A percentile compares a stretch with the other conserved stretches of the same genome.
phyloP scores from a whole-genome alignment of 2,113 vertebrate species.

The Anguilla japonica region DNA sequence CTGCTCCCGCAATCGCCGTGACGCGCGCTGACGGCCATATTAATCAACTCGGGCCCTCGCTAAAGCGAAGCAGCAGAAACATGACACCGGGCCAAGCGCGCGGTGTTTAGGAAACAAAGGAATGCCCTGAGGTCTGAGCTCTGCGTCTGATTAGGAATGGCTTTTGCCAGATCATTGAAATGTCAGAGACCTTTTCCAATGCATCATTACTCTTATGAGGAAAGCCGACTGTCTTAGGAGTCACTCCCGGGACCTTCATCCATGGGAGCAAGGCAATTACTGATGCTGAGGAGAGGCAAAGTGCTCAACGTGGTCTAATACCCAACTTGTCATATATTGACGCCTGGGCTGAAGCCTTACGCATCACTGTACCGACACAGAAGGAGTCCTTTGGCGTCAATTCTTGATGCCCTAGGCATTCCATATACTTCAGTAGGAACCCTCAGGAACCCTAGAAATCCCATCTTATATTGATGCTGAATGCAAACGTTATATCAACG shows the following conservation, averaged over 20 bases:
- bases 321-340: too few relatives aligned
- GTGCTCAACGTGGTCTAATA: too few relatives aligned
- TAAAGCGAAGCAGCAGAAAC: not conserved
- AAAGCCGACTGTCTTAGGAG: constrained; percentile 3
- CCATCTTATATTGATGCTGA: too few relatives aligned
- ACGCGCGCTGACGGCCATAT: constrained; percentile 20
- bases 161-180: constrained; percentile 30
- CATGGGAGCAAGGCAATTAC: constrained; percentile 21
- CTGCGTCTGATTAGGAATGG: constrained; percentile 7
- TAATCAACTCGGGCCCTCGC: constrained; percentile 28
- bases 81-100: not conserved
- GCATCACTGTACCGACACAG: too few relatives aligned
- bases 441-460: too few relatives aligned
- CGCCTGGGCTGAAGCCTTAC: too few relatives aligned
- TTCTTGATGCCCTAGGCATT: too few relatives aligned
- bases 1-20: not conserved
- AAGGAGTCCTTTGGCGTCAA: too few relatives aligned
- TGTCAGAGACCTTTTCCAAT: constrained; percentile 32
- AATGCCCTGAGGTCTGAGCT: not conserved
- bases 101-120: constrained; percentile 8
- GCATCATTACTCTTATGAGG: constrained; percentile 23
- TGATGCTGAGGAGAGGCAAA: constrained; percentile 14
- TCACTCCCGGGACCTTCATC: constrained; percentile 30
- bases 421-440: too few relatives aligned
- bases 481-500: too few relatives aligned